Conservation (phyloP, 2,888 invertebrate species). For the Drosophila melanosoma region DNA sequence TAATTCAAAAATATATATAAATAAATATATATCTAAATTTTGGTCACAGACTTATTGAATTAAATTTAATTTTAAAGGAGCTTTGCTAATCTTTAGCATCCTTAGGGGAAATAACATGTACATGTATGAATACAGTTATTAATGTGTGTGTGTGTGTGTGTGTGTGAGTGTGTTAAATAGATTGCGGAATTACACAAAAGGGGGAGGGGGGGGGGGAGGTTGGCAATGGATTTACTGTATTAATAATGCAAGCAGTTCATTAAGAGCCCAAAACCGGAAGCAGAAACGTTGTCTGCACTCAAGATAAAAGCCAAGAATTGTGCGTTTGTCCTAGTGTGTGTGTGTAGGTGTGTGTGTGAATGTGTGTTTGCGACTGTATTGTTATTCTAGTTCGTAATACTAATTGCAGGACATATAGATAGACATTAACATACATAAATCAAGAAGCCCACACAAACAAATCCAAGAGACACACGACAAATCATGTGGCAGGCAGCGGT, state of each 20-base stretch:
- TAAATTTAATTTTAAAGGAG: neutral
- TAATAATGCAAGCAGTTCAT: conserved; percentile 55
- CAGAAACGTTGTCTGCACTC: conserved; percentile 4
- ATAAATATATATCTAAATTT: neutral
- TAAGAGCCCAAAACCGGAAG: conserved; percentile 39
- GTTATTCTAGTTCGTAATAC: conserved; percentile 56
- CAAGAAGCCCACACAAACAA: conserved; percentile 38
- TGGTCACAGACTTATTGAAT: neutral
- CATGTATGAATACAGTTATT: neutral
- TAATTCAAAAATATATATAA: neutral
- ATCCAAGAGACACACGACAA: conserved; percentile 31
- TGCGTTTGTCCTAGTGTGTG: neutral
- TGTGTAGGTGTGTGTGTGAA: neutral
- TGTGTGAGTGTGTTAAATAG: neutral
- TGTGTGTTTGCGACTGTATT: conserved; percentile 4
- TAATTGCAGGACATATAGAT: conserved; percentile 64
- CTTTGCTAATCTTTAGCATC: neutral
- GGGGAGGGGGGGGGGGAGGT: neutral
- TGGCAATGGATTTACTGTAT: conserved; percentile 13
- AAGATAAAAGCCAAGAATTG: conserved; percentile 6
- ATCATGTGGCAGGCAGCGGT: conserved; percentile 43
- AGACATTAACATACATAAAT: conserved; percentile 54
- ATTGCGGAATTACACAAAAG: neutral
- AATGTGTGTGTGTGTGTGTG: neutral
- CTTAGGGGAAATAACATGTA: neutral